Evolutionary conservation across 1,140 invertebrate genomes (phyloP).

Genomic region (Caenorhabditis inopinata): DNA sequence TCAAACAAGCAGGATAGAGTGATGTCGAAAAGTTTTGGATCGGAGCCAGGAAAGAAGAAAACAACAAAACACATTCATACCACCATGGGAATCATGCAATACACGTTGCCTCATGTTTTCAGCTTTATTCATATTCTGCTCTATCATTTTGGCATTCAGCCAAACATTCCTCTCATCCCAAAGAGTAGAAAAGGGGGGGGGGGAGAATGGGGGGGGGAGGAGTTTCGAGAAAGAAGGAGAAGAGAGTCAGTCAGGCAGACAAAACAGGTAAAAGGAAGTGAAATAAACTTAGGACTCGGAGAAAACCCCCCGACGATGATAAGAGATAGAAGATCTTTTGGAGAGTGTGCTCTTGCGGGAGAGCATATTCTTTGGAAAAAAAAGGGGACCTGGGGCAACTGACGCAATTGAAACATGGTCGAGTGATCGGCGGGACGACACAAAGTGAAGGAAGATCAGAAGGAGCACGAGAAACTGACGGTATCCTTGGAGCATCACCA

Average conservation of each 20-base stretch:
- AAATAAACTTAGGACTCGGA: neutral
- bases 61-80: conserved; percentile 22
- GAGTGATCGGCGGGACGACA: neutral
- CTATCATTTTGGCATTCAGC: neutral
- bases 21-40: conserved; percentile 31
- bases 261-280: conserved; percentile 22
- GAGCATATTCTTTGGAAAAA: conserved; percentile 17
- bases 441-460: neutral
- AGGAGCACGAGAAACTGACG: neutral
- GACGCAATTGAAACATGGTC: conserved; percentile 33
- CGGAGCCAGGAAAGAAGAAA: neutral
- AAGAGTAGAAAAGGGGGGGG: neutral
- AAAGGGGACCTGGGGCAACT: conserved; percentile 13
- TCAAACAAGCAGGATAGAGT: neutral
- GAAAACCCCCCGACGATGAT: neutral
- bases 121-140: neutral
- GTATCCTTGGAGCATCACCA: conserved; percentile 13
- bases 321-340: conserved; percentile 7
- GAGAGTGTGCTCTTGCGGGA: neutral
- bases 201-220: neutral
- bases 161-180: neutral
- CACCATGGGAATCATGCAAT: neutral
- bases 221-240: neutral
- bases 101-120: neutral
- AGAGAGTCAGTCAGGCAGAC: neutral